phyloP scores from a whole-genome alignment of 1,140 invertebrate genomes.

The Zaprionus ghesquierei region DNA sequence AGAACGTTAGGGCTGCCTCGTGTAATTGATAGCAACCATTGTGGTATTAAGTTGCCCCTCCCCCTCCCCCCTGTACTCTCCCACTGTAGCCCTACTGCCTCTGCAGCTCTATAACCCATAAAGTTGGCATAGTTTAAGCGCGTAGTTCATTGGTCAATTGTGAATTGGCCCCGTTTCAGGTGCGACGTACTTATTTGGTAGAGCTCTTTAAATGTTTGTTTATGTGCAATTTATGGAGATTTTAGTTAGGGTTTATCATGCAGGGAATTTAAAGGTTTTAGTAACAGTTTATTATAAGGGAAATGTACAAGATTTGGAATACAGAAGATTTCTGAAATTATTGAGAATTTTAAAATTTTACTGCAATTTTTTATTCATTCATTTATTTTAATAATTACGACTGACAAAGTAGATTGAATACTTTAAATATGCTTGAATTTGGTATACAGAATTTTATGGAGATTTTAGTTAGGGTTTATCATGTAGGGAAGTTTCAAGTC shows the following conservation, averaged over 20 bases:
- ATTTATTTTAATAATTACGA: too few relatives aligned
- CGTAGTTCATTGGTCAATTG: slow-evolving; percentile 8
- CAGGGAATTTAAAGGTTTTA: background rate
- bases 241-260: background rate
- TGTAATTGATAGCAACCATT: slow-evolving; percentile 60
- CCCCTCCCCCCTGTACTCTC: background rate
- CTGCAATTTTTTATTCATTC: too few relatives aligned
- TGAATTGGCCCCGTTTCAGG: background rate
- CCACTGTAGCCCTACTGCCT: background rate
- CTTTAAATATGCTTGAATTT: too few relatives aligned
- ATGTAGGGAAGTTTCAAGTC: too few relatives aligned
- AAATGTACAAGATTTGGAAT: too few relatives aligned
- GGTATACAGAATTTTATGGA: too few relatives aligned
- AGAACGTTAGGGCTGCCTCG: slow-evolving; percentile 58
- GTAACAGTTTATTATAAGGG: too few relatives aligned
- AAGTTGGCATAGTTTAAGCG: slow-evolving; percentile 62
- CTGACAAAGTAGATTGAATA: too few relatives aligned
- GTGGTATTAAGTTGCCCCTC: slow-evolving; percentile 57
- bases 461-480: too few relatives aligned
- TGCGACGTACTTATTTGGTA: background rate
- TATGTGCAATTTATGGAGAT: background rate
- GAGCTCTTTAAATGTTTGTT: background rate
- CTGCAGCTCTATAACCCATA: background rate
- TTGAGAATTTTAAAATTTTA: too few relatives aligned
- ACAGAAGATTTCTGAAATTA: too few relatives aligned